Evolutionary conservation across 2,113 vertebrate species (phyloP).

Genomic region (Lichenostomus cassidix): DNA sequence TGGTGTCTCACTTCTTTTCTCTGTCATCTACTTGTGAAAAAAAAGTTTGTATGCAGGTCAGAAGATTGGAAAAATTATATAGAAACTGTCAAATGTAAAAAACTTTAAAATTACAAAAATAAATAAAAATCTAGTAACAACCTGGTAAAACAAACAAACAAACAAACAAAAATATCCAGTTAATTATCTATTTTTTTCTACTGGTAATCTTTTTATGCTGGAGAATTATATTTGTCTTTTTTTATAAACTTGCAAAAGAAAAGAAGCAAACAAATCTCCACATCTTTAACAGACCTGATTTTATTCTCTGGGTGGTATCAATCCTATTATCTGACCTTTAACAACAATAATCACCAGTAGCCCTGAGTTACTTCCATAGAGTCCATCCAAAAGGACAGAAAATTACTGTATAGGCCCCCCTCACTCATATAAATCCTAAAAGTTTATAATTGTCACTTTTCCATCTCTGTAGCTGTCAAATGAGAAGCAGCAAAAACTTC

Average conservation of each 20-base stretch:
- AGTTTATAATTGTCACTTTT: background rate
- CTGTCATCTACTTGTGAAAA: background rate
- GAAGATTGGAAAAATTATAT: background rate
- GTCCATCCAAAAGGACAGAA: background rate
- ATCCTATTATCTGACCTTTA: background rate
- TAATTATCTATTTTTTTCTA: background rate
- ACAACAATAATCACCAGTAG: background rate
- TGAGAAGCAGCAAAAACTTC: background rate
- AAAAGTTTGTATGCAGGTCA: background rate
- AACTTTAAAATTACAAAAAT: background rate
- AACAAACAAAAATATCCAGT: background rate
- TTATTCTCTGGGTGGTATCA: background rate
- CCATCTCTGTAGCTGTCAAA: background rate
- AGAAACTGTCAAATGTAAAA: background rate
- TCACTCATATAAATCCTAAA: background rate
- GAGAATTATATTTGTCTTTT: background rate
- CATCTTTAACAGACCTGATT: background rate
- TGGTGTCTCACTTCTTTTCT: background rate
- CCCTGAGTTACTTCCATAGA: background rate
- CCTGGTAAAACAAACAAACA: background rate
- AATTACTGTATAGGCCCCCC: background rate
- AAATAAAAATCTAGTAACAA: background rate
- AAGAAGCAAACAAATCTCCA: background rate
- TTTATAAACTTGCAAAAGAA: background rate
- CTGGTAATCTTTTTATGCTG: background rate